A percentile compares a stretch with the other conserved stretches of the same genome.
These are phyloP conservation scores for Dioctria linearis DNA, from an alignment of 2,888 invertebrate genomes.

Conservation along the genomic window DNA sequence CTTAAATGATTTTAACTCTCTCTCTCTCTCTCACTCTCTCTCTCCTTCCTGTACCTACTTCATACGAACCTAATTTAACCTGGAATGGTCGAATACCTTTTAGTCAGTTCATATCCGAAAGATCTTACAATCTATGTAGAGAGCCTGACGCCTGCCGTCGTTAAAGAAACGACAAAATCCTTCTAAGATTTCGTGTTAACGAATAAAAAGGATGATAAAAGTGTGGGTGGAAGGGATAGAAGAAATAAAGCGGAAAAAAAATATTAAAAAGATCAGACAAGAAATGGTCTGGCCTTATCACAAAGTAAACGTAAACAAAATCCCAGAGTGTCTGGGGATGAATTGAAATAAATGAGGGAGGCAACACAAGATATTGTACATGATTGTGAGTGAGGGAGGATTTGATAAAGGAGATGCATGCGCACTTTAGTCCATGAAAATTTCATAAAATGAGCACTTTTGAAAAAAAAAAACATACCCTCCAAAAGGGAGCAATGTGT, in stretches of 20 bases:
- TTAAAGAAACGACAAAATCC: not conserved
- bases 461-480: not conserved
- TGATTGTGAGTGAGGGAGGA: not conserved
- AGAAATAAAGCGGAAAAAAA: not conserved
- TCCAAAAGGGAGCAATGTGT: not conserved
- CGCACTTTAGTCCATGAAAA: slow-evolving; percentile 1
- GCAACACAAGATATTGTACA: too few species aligned
- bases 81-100: not conserved
- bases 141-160: not conserved
- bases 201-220: too few species aligned
- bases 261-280: not conserved
- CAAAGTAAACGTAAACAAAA: not conserved
- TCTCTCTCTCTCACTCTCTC: too few species aligned
- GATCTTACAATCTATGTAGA: not conserved
- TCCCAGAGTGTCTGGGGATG: not conserved
- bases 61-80: not conserved
- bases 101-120: not conserved
- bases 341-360: not conserved
- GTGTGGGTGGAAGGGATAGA: not conserved
- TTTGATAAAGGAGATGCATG: not conserved
- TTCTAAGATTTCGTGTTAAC: not conserved
- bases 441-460: not conserved
- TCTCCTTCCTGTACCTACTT: not conserved
- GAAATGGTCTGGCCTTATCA: not conserved
- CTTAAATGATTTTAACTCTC: not conserved